These are phyloP conservation scores for Hydropsyche tenuis DNA, from an alignment of 1,140 invertebrate genomes.

Conservation along the genomic window DNA sequence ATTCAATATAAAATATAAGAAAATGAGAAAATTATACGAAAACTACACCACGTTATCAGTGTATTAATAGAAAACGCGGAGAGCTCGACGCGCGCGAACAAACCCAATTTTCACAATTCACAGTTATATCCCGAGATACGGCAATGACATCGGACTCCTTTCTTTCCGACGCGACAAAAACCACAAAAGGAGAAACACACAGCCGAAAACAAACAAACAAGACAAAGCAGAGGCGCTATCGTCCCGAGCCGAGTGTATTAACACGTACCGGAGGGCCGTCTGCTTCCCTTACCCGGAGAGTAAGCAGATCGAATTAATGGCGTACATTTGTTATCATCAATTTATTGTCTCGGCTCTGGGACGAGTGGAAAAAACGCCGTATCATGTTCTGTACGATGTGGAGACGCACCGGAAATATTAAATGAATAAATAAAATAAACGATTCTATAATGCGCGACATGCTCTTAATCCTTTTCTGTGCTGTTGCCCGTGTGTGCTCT, in stretches of 20 bases:
- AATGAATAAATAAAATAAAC: slow-evolving; percentile 48
- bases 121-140: too few relatives aligned
- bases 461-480: slow-evolving; percentile 32
- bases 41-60: too few relatives aligned
- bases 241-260: slow-evolving; percentile 15
- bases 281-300: slow-evolving; percentile 7
- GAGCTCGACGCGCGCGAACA: too few relatives aligned
- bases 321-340: slow-evolving; percentile 37
- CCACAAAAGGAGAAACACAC: not conserved
- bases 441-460: slow-evolving; percentile 42
- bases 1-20: too few relatives aligned
- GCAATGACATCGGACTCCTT: too few relatives aligned
- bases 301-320: slow-evolving; percentile 40
- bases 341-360: slow-evolving; percentile 26
- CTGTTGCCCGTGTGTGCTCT: too few relatives aligned
- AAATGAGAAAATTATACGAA: too few relatives aligned
- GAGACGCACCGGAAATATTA: slow-evolving; percentile 47
- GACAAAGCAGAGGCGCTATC: not conserved
- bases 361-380: slow-evolving; percentile 39
- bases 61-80: too few relatives aligned
- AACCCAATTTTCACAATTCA: too few relatives aligned
- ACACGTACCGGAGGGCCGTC: slow-evolving; percentile 16
- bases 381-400: slow-evolving; percentile 43
- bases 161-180: not conserved
- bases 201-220: not conserved